Conservation (phyloP, 2,113 vertebrate genomes). For the Megalops atlanticus region DNA sequence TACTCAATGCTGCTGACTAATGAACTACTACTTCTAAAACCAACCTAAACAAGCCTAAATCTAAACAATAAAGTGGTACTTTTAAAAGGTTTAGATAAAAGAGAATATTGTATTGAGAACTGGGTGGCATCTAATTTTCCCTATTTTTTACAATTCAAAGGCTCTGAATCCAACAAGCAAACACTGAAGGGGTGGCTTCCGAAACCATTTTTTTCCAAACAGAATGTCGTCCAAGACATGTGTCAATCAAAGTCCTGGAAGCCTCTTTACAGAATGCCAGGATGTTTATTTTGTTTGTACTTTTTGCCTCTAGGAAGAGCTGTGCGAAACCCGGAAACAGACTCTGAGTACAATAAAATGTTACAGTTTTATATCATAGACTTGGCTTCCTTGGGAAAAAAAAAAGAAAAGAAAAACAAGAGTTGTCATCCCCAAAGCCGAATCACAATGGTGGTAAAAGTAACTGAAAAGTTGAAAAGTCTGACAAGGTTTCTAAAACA, state of each 20-base stretch:
- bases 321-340: slow-evolving; percentile 18
- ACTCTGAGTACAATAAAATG: slow-evolving; percentile 33
- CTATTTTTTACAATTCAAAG: too few species aligned
- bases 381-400: slow-evolving; percentile 30
- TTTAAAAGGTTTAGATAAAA: too few species aligned
- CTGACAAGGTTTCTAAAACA: not conserved
- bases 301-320: slow-evolving; percentile 22
- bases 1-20: not conserved
- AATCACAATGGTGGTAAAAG: not conserved
- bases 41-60: too few species aligned
- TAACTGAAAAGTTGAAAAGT: not conserved
- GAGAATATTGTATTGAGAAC: too few species aligned
- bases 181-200: not conserved
- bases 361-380: slow-evolving; percentile 33
- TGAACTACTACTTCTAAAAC: too few species aligned
- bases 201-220: not conserved
- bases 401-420: too few species aligned
- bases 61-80: too few species aligned
- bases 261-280: slow-evolving; percentile 33
- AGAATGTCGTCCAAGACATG: slow-evolving; percentile 17
- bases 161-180: too few species aligned
- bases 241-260: slow-evolving; percentile 16
- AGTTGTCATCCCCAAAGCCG: not conserved
- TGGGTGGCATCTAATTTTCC: too few species aligned
- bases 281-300: slow-evolving; percentile 30